Evolutionary conservation across 2,113 vertebrate species (phyloP), one percentile per base, ranked within the genome.

Genomic region (Rynchops niger): DNA sequence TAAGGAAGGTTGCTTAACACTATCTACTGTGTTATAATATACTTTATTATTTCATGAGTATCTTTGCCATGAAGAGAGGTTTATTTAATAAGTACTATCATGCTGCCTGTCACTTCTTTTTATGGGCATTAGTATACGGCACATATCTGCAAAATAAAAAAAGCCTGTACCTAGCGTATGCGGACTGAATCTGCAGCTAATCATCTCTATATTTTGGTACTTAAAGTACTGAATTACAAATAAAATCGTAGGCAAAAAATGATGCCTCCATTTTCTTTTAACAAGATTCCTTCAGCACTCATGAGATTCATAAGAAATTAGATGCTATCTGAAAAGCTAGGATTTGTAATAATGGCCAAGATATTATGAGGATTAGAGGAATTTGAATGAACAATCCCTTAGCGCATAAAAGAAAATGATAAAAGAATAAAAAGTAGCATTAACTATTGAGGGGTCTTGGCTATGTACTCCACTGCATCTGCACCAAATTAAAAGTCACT

Each of bases 281-380:
- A 97, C 82, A 97, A 96, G 93, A 96, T 96, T 97, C 67, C 45
- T 96, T 96, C 91, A 91, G 94, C 87, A 85, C 97, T 85, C 95
- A 42, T 66, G 97, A 98, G 95, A 97, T 97, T 98, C 93, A 80
- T 97, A 97, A 97, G 88, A 97, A 97, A 98, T 97, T 85, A 95
- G 81, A 98, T 74, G 85, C 65, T 96, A 94, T 95, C 93, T 77
- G 79, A 97, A 97, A 81, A 97, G 79, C 63, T 80, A 94, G 94
- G 98, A 97, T 98, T 97, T 98, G 71, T 94, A 97, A 97, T 97
- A 98, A 98, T 97, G 91, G 87, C 67, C 76, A 65, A 94, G 95
- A 97, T 95, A 98, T 98, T 98, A 98, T 45, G 71, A 95, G 94
- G 97, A 98, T 98, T 98, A 98, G 94, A 97, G 87, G 88, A 97